Conservation (phyloP, 2,797 vertebrate species). For the Poecilia picta region DNA sequence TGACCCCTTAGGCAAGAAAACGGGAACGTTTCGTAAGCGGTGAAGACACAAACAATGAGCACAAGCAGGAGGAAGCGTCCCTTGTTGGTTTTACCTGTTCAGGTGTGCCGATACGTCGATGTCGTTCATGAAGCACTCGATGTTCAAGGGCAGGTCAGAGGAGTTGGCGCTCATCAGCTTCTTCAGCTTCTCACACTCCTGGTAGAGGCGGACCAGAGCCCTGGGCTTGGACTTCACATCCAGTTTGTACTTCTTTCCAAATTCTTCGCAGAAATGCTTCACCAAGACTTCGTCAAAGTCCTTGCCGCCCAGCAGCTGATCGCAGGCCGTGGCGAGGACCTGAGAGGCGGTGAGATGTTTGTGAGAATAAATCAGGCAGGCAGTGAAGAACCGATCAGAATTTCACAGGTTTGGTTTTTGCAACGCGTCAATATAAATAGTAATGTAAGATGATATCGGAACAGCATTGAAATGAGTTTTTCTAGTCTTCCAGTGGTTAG, state of each 20-base stretch:
- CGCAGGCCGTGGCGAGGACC: slow-evolving; percentile 94
- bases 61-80: not conserved
- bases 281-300: slow-evolving; percentile 94
- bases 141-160: slow-evolving; percentile 95
- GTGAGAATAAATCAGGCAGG: not conserved
- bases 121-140: slow-evolving; percentile 99
- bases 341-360: slow-evolving; percentile 49
- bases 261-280: slow-evolving; percentile 93
- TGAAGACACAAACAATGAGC: not conserved
- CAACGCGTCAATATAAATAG: not conserved
- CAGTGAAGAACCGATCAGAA: not conserved
- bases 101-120: slow-evolving; percentile 91
- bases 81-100: slow-evolving; percentile 88
- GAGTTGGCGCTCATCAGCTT: slow-evolving; percentile 98
- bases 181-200: slow-evolving; percentile 98
- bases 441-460: not conserved
- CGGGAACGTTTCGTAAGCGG: not conserved
- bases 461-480: not conserved
- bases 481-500: not conserved
- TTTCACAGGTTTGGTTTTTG: not conserved
- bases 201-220: slow-evolving; percentile 91
- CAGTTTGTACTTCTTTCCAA: slow-evolving; percentile 95
- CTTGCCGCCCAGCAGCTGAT: slow-evolving; percentile 91
- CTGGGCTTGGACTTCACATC: slow-evolving; percentile 95
- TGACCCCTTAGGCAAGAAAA: slow-evolving; percentile 77